These are phyloP conservation scores for Barbus barbus DNA, from an alignment of 2,113 vertebrate species.

Conservation along the genomic window DNA sequence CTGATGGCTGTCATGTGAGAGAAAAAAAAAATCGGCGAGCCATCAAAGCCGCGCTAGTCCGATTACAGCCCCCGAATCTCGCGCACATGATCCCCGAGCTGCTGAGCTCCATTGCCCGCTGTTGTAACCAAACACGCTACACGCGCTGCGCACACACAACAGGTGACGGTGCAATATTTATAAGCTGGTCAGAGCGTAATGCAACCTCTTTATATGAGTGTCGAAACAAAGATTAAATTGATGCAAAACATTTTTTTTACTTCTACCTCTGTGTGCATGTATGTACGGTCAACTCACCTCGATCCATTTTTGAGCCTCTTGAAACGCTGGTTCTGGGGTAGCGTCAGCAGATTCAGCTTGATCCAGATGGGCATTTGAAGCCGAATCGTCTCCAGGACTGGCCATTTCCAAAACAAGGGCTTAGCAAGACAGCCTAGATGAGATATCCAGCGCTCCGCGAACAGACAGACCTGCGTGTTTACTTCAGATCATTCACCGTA, in stretches of 20 bases:
- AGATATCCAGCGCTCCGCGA: not conserved
- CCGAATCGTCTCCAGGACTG: constrained; percentile 71
- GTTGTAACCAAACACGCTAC: constrained; percentile 42
- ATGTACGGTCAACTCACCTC: constrained; percentile 73
- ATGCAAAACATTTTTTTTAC: too few species aligned
- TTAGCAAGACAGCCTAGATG: not conserved
- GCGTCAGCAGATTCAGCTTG: constrained; percentile 67
- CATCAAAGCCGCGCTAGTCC: constrained; percentile 26
- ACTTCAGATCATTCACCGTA: not conserved
- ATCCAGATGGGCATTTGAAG: constrained; percentile 56
- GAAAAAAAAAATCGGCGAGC: constrained; percentile 29
- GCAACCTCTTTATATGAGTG: not conserved
- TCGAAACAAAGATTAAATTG: not conserved
- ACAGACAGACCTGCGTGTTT: not conserved
- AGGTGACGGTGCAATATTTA: constrained; percentile 50
- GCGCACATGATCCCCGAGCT: constrained; percentile 43
- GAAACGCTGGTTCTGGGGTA: constrained; percentile 76
- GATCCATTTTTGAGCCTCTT: constrained; percentile 86
- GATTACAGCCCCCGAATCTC: constrained; percentile 36
- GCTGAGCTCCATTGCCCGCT: not conserved
- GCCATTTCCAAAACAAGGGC: constrained; percentile 72
- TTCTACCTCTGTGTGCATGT: not conserved
- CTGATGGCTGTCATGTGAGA: not conserved
- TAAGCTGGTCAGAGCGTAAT: not conserved
- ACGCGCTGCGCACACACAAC: constrained; percentile 24